Evolutionary conservation across 2,113 vertebrate species (phyloP).

Genomic region (Falcunculus frontatus): DNA sequence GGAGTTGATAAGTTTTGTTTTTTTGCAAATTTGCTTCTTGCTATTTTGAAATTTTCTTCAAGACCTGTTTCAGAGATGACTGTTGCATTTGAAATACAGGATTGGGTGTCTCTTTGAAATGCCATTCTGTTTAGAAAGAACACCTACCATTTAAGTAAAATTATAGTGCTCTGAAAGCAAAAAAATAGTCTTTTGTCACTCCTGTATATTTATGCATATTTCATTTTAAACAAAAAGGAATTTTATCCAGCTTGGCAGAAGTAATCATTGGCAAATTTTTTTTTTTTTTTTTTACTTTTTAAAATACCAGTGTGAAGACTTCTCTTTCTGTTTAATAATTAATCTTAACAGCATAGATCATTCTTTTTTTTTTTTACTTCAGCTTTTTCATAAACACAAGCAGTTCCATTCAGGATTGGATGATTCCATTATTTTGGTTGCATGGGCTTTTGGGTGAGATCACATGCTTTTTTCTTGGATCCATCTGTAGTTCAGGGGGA

Average conservation of each 20-base stretch:
- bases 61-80: constrained; percentile 54
- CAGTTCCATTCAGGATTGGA: constrained; percentile 15
- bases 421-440: constrained; percentile 9
- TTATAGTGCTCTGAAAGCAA: constrained; percentile 65
- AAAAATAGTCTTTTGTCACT: constrained; percentile 71
- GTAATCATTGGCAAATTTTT: constrained; percentile 19
- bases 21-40: constrained; percentile 36
- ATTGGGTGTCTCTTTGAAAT: constrained; percentile 63
- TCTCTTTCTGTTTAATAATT: constrained; percentile 19
- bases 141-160: constrained; percentile 76
- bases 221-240: constrained; percentile 61
- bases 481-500: background rate
- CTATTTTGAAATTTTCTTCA: constrained; percentile 38
- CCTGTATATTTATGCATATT: constrained; percentile 68
- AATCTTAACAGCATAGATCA: background rate
- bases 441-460: background rate
- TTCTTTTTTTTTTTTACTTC: background rate
- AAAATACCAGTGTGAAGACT: constrained; percentile 9
- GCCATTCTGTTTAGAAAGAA: constrained; percentile 61
- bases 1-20: background rate
- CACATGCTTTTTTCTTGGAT: background rate
- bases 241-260: constrained; percentile 52
- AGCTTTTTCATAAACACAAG: background rate
- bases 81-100: constrained; percentile 40
- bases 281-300: background rate